Evolutionary conservation across 2,797 vertebrate genomes (phyloP).

Genomic region (Darevskia nairensis): DNA sequence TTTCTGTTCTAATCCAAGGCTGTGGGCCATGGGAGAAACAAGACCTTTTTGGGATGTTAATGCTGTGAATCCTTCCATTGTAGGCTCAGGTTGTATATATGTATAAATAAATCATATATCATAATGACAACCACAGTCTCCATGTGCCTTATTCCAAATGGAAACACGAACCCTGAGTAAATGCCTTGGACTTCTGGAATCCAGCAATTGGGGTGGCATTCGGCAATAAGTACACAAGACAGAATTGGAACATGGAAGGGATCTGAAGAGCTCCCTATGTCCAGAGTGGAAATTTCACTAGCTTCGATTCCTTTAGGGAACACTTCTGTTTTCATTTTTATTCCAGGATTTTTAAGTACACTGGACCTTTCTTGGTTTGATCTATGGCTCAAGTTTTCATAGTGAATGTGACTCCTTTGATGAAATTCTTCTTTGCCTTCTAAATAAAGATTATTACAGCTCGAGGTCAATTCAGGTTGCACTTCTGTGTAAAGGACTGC

Average conservation of each 20-base stretch:
- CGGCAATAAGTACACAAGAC: not conserved
- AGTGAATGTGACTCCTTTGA: not conserved
- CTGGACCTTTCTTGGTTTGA: not conserved
- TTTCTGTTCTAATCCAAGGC: no score
- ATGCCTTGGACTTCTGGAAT: no score
- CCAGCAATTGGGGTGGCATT: no score
- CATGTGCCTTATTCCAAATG: no score
- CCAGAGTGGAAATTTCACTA: not conserved
- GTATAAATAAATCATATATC: no score
- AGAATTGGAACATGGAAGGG: not conserved
- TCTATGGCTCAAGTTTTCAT: not conserved
- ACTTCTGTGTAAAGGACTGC: not conserved
- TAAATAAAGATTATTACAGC: conserved; percentile 22
- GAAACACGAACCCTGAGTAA: no score
- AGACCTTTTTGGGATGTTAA: no score
- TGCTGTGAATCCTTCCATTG: no score
- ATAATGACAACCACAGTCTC: no score
- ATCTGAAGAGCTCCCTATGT: not conserved
- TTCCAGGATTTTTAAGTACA: not conserved
- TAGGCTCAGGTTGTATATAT: no score
- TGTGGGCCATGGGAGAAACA: no score
- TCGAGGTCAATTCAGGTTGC: not conserved
- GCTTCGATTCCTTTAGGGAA: not conserved
- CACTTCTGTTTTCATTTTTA: not conserved
- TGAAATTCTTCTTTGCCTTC: conserved; percentile 15